Base-by-base conservation (phyloP, 2,797 vertebrate genomes). In the Chromobotia macracanthus region DNA sequence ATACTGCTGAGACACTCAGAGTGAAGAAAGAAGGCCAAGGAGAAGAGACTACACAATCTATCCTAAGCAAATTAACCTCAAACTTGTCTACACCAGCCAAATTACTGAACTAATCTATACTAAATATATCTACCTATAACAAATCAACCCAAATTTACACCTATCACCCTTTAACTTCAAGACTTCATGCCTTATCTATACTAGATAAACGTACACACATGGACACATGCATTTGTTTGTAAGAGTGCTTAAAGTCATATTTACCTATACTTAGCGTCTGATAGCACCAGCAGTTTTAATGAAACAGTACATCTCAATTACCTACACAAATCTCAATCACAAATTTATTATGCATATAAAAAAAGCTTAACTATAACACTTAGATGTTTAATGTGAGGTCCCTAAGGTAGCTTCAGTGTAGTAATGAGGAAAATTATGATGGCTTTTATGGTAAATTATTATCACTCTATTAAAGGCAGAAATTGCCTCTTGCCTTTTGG, bases 1-100 rank as follows among this genome's bases (percentile, higher is more conserved):
- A 51, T 58, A 61, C 51, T 4, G 35, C 51, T 68, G 48, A 71
- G 19, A 19, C 4, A 61, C 31, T 50, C 53, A 60, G 67, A 77
- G 11, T 2, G 15, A 12, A 44, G 19, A 63, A 67, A 69, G 53
- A 25, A 58, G 21, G 72, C 44, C 58, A 63, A 28, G 6, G 31
- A 44, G 25, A 7, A 74, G 16, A 68, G 41, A 58, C 16, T 67
- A 35, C 53, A 64, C 5, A 15, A 28, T 28, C 56, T 15, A 10
- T 7, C 23, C 12, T 15, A 16, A 25, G 23, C 19, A 51, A 51
- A 60, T 21, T 4, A 16, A 31, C 58, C 10, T 15, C 13, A 31
- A 16, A 15, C 58, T 16, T 28, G 12, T 61, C 5, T 16, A 61
- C 13, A 28, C 13, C 5, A 61, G 28, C 10, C 25, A 31, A 28